Percentiles rank a stretch among this genome's conserved stretches.
Evolutionary conservation across 2,888 invertebrate genomes (phyloP).

Genomic region (Eupithecia vulgata): DNA sequence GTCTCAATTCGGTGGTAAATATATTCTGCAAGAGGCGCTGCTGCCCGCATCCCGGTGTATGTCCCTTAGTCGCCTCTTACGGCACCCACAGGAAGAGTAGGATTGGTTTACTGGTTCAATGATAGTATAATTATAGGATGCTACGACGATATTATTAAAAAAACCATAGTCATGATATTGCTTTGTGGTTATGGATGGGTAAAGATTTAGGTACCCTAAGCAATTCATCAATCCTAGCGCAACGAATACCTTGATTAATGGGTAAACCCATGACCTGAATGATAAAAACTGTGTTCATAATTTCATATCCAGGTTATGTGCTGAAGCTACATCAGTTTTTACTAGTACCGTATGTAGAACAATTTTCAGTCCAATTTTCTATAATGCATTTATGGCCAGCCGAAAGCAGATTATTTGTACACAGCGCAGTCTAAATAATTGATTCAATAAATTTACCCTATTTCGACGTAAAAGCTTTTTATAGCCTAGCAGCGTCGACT

Average conservation of each 20-base stretch:
- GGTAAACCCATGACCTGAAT: background rate
- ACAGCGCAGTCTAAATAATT: background rate
- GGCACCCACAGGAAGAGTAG: too few species aligned
- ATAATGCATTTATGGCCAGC: background rate
- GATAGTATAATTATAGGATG: too few species aligned
- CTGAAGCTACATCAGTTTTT: too few species aligned
- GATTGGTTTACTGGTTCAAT: too few species aligned
- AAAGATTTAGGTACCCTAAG: background rate
- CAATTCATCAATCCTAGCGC: background rate
- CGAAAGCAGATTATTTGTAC: background rate
- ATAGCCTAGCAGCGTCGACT: background rate
- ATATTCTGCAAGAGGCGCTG: too few species aligned
- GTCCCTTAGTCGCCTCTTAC: too few species aligned
- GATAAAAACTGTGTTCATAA: background rate
- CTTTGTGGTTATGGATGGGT: background rate
- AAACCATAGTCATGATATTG: background rate
- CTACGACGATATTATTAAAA: background rate
- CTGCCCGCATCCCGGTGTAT: too few species aligned
- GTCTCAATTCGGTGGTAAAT: too few species aligned
- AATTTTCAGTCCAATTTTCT: background rate
- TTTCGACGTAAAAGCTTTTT: slow-evolving; percentile 2
- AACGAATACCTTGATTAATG: background rate
- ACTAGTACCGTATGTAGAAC: background rate
- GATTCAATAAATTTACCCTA: slow-evolving; percentile 6
- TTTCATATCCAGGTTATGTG: too few species aligned